These are phyloP conservation scores for Mesoclemmys tuberculata DNA, from an alignment of 2,113 vertebrate genomes.

Conservation along the genomic window DNA sequence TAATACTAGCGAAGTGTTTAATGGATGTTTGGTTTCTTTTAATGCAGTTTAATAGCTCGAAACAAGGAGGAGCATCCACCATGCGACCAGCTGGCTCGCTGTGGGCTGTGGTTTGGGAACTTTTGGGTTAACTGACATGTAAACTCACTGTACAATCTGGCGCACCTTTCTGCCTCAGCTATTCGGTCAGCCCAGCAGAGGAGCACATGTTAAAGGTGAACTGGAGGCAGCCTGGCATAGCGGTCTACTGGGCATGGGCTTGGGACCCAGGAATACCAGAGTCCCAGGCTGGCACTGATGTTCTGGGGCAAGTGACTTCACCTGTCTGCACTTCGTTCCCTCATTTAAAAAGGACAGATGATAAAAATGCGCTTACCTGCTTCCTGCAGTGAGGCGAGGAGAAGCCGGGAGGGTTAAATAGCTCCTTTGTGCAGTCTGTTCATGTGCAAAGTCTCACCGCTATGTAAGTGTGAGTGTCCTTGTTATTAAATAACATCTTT, in stretches of 20 bases:
- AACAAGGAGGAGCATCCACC: background rate
- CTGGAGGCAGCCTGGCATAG: background rate
- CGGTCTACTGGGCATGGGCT: background rate
- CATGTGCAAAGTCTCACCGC: background rate
- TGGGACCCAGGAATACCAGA: background rate
- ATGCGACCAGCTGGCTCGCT: background rate
- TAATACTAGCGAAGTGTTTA: constrained; percentile 46
- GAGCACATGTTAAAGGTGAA: background rate
- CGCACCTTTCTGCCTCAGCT: background rate
- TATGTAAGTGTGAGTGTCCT: background rate
- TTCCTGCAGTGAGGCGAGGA: background rate
- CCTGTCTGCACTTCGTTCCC: background rate
- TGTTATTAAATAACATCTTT: background rate
- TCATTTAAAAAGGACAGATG: background rate
- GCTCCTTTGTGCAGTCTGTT: background rate
- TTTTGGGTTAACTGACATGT: background rate
- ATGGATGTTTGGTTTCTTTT: constrained; percentile 2
- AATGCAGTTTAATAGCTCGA: background rate
- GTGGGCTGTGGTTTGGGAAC: background rate
- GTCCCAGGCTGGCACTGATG: background rate
- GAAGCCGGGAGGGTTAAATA: background rate
- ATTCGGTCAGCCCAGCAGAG: background rate
- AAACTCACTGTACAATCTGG: no score
- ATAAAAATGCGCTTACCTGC: background rate
- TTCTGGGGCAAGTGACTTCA: background rate